Base-by-base conservation (phyloP, 2,888 invertebrate genomes). In the Harpagoxenus sublaevis region DNA sequence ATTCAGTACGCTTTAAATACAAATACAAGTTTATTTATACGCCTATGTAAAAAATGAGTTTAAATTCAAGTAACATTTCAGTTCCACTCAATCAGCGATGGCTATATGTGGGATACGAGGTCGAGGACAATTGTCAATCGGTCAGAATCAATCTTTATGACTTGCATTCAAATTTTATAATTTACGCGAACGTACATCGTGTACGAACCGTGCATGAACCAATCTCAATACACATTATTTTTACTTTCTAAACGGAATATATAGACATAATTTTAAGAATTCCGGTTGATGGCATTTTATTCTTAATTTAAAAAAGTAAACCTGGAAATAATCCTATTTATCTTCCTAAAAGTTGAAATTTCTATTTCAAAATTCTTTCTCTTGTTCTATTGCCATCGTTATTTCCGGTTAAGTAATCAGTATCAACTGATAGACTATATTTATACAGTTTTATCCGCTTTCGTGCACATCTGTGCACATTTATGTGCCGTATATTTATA, bases 121-220 rank as follows among this genome's bases (percentile, higher is more conserved):
- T 81, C 79, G 60, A 81, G 79, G 71, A 60, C 71, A 81, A 77
- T 63, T 51, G 63, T 65, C 65, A 77, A 79, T 71, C 79, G 60
- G 48, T 62, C 53, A 79, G 79, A 71, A 60, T 48, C 79, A 71
- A 71, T 71, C 18, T 65, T 71, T 71, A 39, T 39, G 71, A 81
- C 39, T 39, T 79, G 71, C 71, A 81, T 60, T 60, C 23, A 35
- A 71, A 60, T 70, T 60, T 57, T 35, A 71, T 48, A 6, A 71
- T 51, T 60, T 71, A 60, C 15, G 12, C 6, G 12, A 79, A 51
- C 48, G 23, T 35, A 31, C 18, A n/a, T 60, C 10, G 31, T 31
- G 15, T 4, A 48, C 0, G n/a, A 31, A 28, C 1, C 2, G 10
- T 31, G 31, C 8, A n/a, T 10, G 2, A 71, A 71, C 28, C 4